Base-by-base conservation (phyloP, 2,888 invertebrate species). In the Drosophila lutescens region DNA sequence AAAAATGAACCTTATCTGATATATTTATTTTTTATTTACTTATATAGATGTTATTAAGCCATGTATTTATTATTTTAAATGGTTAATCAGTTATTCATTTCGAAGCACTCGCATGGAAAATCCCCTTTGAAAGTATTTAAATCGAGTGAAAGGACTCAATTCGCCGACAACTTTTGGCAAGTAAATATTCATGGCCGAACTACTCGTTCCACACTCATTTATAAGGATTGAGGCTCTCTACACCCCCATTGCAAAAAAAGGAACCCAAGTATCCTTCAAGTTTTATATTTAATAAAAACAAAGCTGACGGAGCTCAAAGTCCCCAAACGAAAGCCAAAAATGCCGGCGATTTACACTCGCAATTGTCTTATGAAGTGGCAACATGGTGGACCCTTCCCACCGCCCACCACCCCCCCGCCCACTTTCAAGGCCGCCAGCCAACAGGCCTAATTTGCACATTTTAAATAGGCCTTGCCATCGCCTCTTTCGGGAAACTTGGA, bases 361-460 rank as follows among this genome's bases (percentile, higher is more conserved):
- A 86, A 84, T 84, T 80, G 83, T 86, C 84, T 86, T 79, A 86
- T 81, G 71, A 80, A 80, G 84, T 83, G 82, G 77, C 78, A 83
- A 86, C 83, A 86, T 74, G 76, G 74, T 61, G 67, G 32, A 49
- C 13, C 32, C 40, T 4, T 13, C 8, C 10, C 32, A 69, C 15
- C 46, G 43, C 41, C 47, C 7, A 4, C 10, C 38, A 13, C n/a
- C 36, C 20, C 15, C 30, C 30, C n/a, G 4, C 46, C 40, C 26
- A 13, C n/a, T 15, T 38, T 41, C 73, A 72, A 72, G 72, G 72
- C 53, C 73, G 40, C 23, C 55, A 75, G 78, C 86, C 83, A 83
- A 82, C 77, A 58, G 73, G 66, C 85, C 83, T 85, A 87, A 82
- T 85, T 85, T 85, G 88, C 88, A 85, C 85, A 87, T 87, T 85